Evolutionary conservation across 2,797 vertebrate species (phyloP).

Genomic region (Ctenopoma kingsleyae): DNA sequence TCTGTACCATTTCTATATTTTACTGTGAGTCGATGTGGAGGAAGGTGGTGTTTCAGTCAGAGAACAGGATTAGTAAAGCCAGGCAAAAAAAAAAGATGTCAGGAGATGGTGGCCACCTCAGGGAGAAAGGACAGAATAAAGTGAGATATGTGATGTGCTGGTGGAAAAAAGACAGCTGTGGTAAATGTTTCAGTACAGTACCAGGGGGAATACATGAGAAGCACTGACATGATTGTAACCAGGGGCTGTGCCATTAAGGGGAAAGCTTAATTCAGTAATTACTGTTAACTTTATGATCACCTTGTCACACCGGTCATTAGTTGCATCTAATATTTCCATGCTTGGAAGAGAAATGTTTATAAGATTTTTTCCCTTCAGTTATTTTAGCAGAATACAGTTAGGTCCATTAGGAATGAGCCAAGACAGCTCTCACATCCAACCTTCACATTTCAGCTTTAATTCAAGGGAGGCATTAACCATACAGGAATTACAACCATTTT

Average conservation of each 20-base stretch:
- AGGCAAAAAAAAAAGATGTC: constrained; percentile 20
- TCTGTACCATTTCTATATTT: constrained; percentile 4
- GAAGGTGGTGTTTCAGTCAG: constrained; percentile 12
- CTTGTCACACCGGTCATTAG: not conserved
- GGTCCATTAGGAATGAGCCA: too few relatives aligned
- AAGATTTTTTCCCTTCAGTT: too few relatives aligned
- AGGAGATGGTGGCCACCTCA: constrained; percentile 14
- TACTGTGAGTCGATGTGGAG: constrained; percentile 28
- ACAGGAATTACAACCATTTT: too few relatives aligned
- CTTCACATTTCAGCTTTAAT: too few relatives aligned
- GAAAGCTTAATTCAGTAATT: constrained; percentile 13
- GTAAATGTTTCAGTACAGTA: constrained; percentile 59
- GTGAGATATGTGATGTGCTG: constrained; percentile 48
- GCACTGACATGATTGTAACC: constrained; percentile 36
- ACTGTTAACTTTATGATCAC: not conserved
- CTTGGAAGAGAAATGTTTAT: not conserved
- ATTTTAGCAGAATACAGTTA: too few relatives aligned
- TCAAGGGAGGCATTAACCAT: too few relatives aligned
- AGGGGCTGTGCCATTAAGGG: constrained; percentile 30
- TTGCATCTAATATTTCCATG: not conserved
- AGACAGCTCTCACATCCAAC: too few relatives aligned
- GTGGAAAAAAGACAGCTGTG: constrained; percentile 53
- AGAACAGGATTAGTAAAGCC: constrained; percentile 22
- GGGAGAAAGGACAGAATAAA: constrained; percentile 46
- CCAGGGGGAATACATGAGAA: constrained; percentile 37